Base-by-base conservation (phyloP, 2,113 vertebrate species). In the Rhea americana region DNA sequence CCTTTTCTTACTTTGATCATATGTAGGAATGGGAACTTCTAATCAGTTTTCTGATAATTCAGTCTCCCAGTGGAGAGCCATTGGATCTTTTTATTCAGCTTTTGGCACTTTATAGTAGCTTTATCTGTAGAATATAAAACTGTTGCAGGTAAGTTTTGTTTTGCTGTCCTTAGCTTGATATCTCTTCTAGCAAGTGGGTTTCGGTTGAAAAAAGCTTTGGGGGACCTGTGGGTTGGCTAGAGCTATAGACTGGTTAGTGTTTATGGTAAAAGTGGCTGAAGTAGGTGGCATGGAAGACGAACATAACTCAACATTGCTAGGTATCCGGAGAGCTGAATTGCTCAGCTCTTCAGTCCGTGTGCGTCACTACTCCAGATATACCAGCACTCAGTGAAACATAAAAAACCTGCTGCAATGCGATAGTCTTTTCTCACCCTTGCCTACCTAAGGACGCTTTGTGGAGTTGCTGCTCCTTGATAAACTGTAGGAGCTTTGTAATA, bases 61-160 rank as follows among this genome's bases (percentile, higher is more conserved):
- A 16, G 30, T 87, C 90, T 83, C 93, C 82, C 50, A 77, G 79
- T 26, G 55, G 85, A 90, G 63, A 91, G 65, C 17, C 37, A 66
- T 35, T 56, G 32, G 68, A 76, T 55, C 55, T 96, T 91, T 93
- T 87, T 85, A 50, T 94, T 92, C 76, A 73, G 82, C 88, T 91
- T 88, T 66, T 80, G n/a, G 22, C 72, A 65, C 82, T 85, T 91
- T 80, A 35, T 82, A 11, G 50, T 93, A 1, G 3, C 74, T 85
- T 85, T 76, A 59, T 77, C 85, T 35, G 16, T 74, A 88, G 94
- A 93, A 94, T 93, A 74, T 82, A 91, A 95, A 96, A 70, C 72
- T 71, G 68, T 95, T 94, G 88, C 92, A 94, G 85, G 47, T 83
- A n/a, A 79, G 83, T 66, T 74, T 85, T 91, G 59, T 71, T 24